Base-by-base conservation (phyloP, 2,888 invertebrate genomes). In the Apeira syringaria region DNA sequence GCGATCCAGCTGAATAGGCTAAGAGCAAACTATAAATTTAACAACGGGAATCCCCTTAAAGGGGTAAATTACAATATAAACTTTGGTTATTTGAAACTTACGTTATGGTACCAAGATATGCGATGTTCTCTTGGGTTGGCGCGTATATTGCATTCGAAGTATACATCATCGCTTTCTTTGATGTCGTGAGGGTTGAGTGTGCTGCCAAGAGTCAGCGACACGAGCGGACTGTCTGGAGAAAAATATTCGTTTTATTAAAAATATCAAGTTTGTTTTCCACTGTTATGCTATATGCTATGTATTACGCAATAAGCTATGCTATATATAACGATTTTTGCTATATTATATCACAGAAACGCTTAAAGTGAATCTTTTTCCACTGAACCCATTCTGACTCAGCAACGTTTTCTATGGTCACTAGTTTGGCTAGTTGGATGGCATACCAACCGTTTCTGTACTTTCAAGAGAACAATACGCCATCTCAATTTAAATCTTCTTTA, bases 81-180 rank as follows among this genome's bases (percentile, higher is more conserved):
- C 44, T 55, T 53, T 46, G 52, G 50, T 50, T 57, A 56, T 49
- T 53, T 40, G 45, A 49, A 50, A 93, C 95, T 95, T 92, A 96
- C 97, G 83, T 96, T 94, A 81, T 96, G 96, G 80, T 93, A 96
- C 97, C 97, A 97, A 34, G 95, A 93, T 80, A 97, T 94, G 80
- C 95, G 94, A 84, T 96, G 94, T 48, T 94, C 94, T 68, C 94
- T 94, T 5, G 97, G 97, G 91, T 97, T 97, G 45, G 96, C 94
- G 66, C 93, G 92, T 55, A 97, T 95, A 70, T 93, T 93, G 87
- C 97, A 97, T 80, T 97, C 97, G 78, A 97, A 97, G 80, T 97
- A 97, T 45, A 96, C 97, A 77, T 97, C 97, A 73, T 96, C 96
- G 29, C 96, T 96, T 89, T 97, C 97, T 85, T 96, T 97, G 77